Percentiles rank a stretch among this genome's conserved stretches.
Conservation (phyloP, 2,797 vertebrate species). For the Pempheris klunzingeri region DNA sequence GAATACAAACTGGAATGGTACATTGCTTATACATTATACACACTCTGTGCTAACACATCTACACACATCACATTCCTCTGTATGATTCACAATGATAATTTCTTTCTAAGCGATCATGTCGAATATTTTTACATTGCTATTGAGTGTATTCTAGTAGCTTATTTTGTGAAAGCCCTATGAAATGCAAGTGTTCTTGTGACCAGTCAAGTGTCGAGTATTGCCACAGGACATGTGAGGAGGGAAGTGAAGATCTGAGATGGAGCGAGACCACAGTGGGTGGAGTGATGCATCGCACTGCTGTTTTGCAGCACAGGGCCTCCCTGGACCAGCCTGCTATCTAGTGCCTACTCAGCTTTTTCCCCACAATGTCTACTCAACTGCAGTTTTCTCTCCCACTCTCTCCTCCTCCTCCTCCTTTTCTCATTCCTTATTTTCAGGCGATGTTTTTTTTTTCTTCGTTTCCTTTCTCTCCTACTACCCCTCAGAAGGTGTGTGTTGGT, state of each 20-base stretch:
- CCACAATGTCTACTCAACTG: constrained; percentile 49
- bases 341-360: constrained; percentile 60
- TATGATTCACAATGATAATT: neutral
- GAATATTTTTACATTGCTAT: neutral
- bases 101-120: neutral
- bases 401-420: constrained; percentile 9
- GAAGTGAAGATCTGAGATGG: constrained; percentile 12
- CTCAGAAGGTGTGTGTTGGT: constrained; percentile 34
- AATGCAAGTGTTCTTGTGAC: neutral
- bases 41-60: neutral
- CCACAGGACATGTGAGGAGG: constrained; percentile 1
- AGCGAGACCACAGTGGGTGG: neutral
- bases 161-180: neutral
- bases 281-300: constrained; percentile 49
- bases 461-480: neutral
- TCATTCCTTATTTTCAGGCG: constrained; percentile 25
- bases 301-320: constrained; percentile 46
- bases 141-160: neutral
- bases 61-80: neutral
- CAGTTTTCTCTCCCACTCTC: constrained; percentile 36
- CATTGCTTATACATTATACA: neutral
- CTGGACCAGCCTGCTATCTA: constrained; percentile 42
- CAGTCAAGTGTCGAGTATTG: neutral
- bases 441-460: neutral
- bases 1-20: neutral